Conservation (phyloP, 2,797 vertebrate genomes). For the Falco columbarius region DNA sequence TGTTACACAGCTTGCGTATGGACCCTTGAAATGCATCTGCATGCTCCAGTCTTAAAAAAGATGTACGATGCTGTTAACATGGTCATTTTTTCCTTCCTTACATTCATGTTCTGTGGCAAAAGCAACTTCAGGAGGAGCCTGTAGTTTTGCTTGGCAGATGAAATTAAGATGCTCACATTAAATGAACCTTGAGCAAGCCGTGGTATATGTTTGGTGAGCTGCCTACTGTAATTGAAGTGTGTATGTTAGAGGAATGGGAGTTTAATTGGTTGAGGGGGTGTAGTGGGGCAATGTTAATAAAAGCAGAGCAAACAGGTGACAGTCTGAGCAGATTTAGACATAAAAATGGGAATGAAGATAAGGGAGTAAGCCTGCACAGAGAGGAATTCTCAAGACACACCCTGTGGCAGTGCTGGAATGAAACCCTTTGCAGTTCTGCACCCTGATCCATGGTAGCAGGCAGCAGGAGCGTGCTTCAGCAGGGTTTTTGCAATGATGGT, state of each 20-base stretch:
- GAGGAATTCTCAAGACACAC: background rate
- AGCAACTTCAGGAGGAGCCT: background rate
- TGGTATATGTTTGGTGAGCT: background rate
- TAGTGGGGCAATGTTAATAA: background rate
- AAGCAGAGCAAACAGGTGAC: background rate
- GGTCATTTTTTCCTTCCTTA: background rate
- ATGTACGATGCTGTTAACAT: background rate
- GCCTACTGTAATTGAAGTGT: background rate
- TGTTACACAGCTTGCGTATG: background rate
- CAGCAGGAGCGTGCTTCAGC: accelerated
- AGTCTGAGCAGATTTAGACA: background rate
- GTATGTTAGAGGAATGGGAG: background rate
- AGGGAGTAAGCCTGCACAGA: background rate
- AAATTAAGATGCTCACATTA: background rate
- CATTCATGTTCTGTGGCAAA: background rate
- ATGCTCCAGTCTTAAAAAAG: background rate
- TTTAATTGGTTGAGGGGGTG: background rate
- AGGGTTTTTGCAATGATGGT: background rate
- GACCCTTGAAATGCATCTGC: background rate
- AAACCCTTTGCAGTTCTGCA: background rate
- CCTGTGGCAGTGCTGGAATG: background rate
- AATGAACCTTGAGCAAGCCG: background rate
- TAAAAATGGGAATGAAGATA: background rate
- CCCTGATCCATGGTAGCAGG: background rate
- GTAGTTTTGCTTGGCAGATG: background rate